Evolutionary conservation across 2,888 invertebrate genomes (phyloP).

Genomic region (Callimorpha dominula): DNA sequence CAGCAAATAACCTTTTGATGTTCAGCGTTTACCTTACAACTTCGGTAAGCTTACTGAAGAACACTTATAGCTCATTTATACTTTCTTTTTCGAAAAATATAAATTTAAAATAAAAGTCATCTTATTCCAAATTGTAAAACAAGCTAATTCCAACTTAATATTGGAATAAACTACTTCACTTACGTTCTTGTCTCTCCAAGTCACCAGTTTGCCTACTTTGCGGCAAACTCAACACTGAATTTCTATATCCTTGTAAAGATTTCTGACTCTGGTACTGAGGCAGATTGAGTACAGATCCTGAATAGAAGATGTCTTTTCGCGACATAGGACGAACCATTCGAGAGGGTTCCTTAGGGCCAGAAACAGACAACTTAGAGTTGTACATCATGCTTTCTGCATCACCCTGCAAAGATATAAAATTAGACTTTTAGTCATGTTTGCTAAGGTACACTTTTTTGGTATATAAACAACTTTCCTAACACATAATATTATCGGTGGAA

Average conservation of each 20-base stretch:
- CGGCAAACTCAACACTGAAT: conserved; percentile 96
- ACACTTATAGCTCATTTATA: too few species aligned
- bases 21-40: too few species aligned
- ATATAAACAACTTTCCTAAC: not conserved
- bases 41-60: too few species aligned
- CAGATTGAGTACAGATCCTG: conserved; percentile 97
- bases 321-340: conserved; percentile 96
- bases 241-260: conserved; percentile 95
- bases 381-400: conserved; percentile 90
- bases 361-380: conserved; percentile 89
- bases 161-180: conserved; percentile 60
- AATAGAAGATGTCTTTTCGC: conserved; percentile 98
- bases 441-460: not conserved
- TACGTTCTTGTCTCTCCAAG: conserved; percentile 89
- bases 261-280: conserved; percentile 97
- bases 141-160: too few species aligned
- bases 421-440: not conserved
- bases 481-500: not conserved
- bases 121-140: too few species aligned
- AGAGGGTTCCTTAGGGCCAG: conserved; percentile 74
- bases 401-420: conserved; percentile 62
- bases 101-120: too few species aligned
- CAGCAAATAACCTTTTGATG: not conserved
- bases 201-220: conserved; percentile 89
- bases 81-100: too few species aligned